Conservation (phyloP, 1,140 invertebrate genomes). For the Papilio aristodemus region DNA sequence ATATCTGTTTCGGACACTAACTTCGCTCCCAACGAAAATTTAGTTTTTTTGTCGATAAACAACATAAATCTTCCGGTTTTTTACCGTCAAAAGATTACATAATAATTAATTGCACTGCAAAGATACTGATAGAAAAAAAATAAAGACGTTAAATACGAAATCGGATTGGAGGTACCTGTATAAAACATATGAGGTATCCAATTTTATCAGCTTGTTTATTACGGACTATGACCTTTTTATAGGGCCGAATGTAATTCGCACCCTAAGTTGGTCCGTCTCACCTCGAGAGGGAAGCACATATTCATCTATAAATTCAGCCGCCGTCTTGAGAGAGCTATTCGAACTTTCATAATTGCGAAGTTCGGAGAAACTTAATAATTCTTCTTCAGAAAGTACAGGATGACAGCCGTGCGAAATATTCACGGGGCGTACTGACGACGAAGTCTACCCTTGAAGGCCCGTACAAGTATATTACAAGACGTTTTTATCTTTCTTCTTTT, state of each 20-base stretch:
- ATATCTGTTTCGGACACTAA: slow-evolving; percentile 68
- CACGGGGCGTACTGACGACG: slow-evolving; percentile 65
- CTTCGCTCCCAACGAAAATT: slow-evolving; percentile 42
- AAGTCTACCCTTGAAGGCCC: slow-evolving; percentile 59
- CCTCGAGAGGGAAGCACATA: slow-evolving; percentile 62
- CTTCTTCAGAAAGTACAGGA: slow-evolving; percentile 76
- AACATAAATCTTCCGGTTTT: not conserved
- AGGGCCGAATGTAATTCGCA: slow-evolving; percentile 53
- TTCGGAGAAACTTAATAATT: slow-evolving; percentile 80
- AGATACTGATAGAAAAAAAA: slow-evolving; percentile 1
- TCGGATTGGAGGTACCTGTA: slow-evolving; percentile 19
- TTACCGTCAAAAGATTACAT: not conserved
- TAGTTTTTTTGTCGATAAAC: slow-evolving; percentile 46
- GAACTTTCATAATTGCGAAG: slow-evolving; percentile 80
- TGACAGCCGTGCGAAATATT: slow-evolving; percentile 76
- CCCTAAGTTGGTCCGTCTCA: slow-evolving; percentile 50
- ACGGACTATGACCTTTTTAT: slow-evolving; percentile 51
- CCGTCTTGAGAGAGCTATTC: slow-evolving; percentile 78
- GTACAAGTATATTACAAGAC: slow-evolving; percentile 58
- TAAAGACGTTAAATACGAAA: slow-evolving; percentile 42
- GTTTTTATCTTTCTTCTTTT: slow-evolving; percentile 49
- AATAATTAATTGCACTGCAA: slow-evolving; percentile 17
- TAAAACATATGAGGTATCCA: slow-evolving; percentile 42
- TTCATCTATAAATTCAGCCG: slow-evolving; percentile 79
- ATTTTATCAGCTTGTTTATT: slow-evolving; percentile 54